Conservation (phyloP, 2,113 vertebrate species). For the Tachysurus fulvidraco region DNA sequence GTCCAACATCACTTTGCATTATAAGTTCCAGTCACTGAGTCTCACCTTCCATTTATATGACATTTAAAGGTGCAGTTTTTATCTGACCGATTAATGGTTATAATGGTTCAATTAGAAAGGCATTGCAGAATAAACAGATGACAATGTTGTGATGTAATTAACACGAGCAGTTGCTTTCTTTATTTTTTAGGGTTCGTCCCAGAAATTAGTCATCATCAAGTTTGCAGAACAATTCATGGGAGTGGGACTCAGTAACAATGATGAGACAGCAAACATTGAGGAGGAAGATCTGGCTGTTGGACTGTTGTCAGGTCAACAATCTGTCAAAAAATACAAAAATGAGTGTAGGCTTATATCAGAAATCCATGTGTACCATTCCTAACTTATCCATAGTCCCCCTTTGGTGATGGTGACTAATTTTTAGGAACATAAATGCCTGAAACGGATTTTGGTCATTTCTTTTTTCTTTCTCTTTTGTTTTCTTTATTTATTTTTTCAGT, state of each 20-base stretch:
- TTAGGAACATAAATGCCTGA: background rate
- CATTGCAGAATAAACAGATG: background rate
- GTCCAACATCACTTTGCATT: background rate
- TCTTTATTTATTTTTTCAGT: background rate
- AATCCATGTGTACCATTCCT: background rate
- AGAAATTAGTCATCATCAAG: background rate
- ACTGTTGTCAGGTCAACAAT: background rate
- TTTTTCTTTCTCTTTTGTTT: no score
- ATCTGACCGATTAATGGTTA: background rate
- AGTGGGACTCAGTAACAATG: background rate
- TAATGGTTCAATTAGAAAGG: background rate
- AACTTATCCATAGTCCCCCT: background rate
- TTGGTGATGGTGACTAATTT: background rate
- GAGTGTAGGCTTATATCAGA: background rate
- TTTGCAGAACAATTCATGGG: background rate
- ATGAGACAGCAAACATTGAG: background rate
- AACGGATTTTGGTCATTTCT: background rate
- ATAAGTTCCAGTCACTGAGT: background rate
- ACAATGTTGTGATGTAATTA: background rate
- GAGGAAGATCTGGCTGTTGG: background rate
- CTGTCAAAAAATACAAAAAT: background rate
- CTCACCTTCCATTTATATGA: background rate
- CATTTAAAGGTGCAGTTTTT: background rate
- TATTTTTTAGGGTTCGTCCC: background rate
- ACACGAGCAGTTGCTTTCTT: background rate